Percentiles rank a stretch among this genome's conserved stretches.
These are phyloP conservation scores for Drosophila testacea DNA, from an alignment of 2,888 invertebrate genomes.

Conservation along the genomic window DNA sequence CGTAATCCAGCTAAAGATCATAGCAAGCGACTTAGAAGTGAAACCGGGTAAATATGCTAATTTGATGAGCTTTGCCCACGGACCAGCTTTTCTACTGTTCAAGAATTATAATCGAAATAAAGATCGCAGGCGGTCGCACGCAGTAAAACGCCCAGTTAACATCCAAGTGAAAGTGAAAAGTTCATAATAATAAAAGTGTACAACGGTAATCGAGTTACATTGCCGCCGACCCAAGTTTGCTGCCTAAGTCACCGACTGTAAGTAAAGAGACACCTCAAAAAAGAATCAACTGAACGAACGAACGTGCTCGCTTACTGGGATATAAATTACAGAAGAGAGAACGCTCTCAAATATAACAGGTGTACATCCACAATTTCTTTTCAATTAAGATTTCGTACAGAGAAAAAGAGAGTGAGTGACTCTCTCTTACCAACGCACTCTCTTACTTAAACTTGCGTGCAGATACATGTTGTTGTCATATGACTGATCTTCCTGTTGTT, in stretches of 20 bases:
- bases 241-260: constrained; percentile 1
- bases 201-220: constrained; percentile 60
- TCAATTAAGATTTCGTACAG: constrained; percentile 39
- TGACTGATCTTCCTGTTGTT: constrained; percentile 30
- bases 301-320: constrained; percentile 21
- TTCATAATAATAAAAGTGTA: constrained; percentile 35
- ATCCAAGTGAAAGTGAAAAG: constrained; percentile 64
- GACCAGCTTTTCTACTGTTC: constrained; percentile 16
- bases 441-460: constrained; percentile 39
- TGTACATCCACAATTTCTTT: constrained; percentile 69
- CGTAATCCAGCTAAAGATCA: constrained; percentile 25
- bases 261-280: constrained; percentile 10
- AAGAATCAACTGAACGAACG: constrained; percentile 26
- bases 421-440: not conserved
- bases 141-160: constrained; percentile 31
- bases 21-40: constrained; percentile 14
- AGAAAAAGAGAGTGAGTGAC: constrained; percentile 1
- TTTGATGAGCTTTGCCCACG: constrained; percentile 31
- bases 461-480: constrained; percentile 17
- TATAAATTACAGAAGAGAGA: constrained; percentile 51
- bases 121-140: constrained; percentile 38
- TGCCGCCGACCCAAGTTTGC: constrained; percentile 12
- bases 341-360: constrained; percentile 52
- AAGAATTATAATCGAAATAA: constrained; percentile 35
- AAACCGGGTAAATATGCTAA: constrained; percentile 36